These are phyloP conservation scores for Neocrepidodera transversa DNA, from an alignment of 2,888 invertebrate genomes.

Conservation along the genomic window DNA sequence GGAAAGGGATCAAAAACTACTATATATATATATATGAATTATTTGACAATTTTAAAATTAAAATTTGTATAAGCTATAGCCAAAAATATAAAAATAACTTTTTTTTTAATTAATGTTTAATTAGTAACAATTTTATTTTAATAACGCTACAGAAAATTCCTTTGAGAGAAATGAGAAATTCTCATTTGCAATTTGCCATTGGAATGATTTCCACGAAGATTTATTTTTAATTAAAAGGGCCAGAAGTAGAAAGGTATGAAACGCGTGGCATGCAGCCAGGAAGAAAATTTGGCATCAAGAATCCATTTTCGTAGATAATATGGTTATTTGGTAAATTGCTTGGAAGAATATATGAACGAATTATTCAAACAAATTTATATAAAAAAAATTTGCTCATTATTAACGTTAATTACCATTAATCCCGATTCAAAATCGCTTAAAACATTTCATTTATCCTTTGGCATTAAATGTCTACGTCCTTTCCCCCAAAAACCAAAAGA, in stretches of 20 bases:
- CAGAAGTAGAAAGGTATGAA: not conserved
- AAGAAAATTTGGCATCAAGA: slow-evolving; percentile 18
- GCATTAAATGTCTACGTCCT: not conserved
- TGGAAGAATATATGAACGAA: slow-evolving; percentile 1
- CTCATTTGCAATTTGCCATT: not conserved
- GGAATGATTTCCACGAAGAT: slow-evolving; percentile 10
- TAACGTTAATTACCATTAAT: slow-evolving; percentile 11
- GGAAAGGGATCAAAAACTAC: too few species aligned
- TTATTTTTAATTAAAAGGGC: slow-evolving; percentile 17
- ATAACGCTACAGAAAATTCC: too few species aligned
- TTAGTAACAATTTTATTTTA: too few species aligned
- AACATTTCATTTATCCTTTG: slow-evolving; percentile 12
- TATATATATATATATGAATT: too few species aligned
- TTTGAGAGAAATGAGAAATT: too few species aligned
- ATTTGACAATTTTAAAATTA: too few species aligned
- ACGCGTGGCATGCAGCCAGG: slow-evolving; percentile 20
- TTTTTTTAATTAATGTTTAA: too few species aligned
- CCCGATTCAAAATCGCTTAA: slow-evolving; percentile 12
- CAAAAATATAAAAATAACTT: too few species aligned
- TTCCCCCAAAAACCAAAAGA: slow-evolving; percentile 16
- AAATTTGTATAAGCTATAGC: too few species aligned
- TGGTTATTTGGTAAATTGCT: slow-evolving; percentile 5
- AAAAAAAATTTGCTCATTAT: slow-evolving; percentile 8
- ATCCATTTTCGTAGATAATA: slow-evolving; percentile 14
- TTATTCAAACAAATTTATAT: slow-evolving; percentile 1